Evolutionary conservation across 2,113 vertebrate species (phyloP).

Genomic region (Emydura subglobosa): DNA sequence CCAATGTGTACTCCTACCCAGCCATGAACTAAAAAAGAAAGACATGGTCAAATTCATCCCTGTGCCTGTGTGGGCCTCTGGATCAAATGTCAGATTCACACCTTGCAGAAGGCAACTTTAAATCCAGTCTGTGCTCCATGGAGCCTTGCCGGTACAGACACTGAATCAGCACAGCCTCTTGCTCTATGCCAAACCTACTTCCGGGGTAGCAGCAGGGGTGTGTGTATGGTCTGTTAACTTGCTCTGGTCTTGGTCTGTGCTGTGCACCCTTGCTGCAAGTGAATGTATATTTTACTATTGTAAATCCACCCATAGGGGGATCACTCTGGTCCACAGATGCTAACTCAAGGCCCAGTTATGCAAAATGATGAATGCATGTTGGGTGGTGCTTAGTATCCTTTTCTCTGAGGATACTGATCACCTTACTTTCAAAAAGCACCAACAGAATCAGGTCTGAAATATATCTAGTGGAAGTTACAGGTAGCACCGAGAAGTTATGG

Average conservation of each 20-base stretch:
- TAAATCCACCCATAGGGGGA: neutral
- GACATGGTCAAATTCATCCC: neutral
- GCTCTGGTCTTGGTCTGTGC: neutral
- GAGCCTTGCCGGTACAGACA: neutral
- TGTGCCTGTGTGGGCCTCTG: neutral
- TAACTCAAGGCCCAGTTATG: rapidly evolving
- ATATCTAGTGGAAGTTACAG: neutral
- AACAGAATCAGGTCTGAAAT: neutral
- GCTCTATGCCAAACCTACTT: neutral
- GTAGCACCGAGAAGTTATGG: neutral
- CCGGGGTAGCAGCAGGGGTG: neutral
- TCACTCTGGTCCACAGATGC: neutral
- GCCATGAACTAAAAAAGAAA: neutral
- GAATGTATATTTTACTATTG: neutral
- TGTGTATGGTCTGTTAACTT: neutral
- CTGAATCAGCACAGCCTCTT: neutral
- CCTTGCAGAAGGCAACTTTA: neutral
- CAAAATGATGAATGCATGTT: rapidly evolving
- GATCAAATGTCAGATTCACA: neutral
- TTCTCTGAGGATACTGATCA: neutral
- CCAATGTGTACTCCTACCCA: rapidly evolving
- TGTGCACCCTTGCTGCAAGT: neutral
- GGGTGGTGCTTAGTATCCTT: neutral
- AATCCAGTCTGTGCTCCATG: neutral
- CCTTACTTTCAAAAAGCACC: neutral